Conservation (phyloP, 2,888 invertebrate genomes). For the Parnassius mnemosyne region DNA sequence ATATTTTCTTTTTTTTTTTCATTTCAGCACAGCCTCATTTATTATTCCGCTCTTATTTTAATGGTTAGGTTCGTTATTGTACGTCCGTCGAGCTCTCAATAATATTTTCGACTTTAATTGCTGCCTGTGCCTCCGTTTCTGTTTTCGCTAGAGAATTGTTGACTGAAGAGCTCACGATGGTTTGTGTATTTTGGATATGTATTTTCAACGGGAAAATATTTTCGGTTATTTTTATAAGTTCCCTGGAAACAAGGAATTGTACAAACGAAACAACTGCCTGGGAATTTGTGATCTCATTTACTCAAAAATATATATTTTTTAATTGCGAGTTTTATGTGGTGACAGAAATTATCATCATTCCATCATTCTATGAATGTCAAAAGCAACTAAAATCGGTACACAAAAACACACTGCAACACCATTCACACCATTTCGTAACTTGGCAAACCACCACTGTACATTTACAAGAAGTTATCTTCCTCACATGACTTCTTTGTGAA, state of each 20-base stretch:
- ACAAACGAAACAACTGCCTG: constrained; percentile 3
- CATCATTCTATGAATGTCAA: too few relatives aligned
- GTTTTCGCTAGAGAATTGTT: constrained; percentile 46
- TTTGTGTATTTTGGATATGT: constrained; percentile 36
- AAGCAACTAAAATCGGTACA: too few relatives aligned
- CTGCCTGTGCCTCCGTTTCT: constrained; percentile 48
- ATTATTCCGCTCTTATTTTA: constrained; percentile 78
- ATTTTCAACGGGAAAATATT: constrained; percentile 21
- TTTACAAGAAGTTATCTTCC: too few relatives aligned
- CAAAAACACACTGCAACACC: too few relatives aligned
- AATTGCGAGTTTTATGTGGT: too few relatives aligned
- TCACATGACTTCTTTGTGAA: too few relatives aligned
- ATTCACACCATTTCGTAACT: too few relatives aligned
- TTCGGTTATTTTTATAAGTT: constrained; percentile 25
- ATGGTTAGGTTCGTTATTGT: constrained; percentile 77
- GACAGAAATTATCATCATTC: too few relatives aligned
- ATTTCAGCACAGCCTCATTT: constrained; percentile 65
- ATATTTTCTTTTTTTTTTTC: constrained; percentile 39
- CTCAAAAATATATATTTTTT: too few relatives aligned
- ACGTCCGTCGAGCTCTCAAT: constrained; percentile 57
- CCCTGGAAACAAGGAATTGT: constrained; percentile 8
- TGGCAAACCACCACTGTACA: too few relatives aligned
- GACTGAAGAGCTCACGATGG: constrained; percentile 42
- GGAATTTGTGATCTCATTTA: background rate
- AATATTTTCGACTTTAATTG: constrained; percentile 74